phyloP scores from a whole-genome alignment of 2,888 invertebrate genomes.

The Synergus itoensis region DNA sequence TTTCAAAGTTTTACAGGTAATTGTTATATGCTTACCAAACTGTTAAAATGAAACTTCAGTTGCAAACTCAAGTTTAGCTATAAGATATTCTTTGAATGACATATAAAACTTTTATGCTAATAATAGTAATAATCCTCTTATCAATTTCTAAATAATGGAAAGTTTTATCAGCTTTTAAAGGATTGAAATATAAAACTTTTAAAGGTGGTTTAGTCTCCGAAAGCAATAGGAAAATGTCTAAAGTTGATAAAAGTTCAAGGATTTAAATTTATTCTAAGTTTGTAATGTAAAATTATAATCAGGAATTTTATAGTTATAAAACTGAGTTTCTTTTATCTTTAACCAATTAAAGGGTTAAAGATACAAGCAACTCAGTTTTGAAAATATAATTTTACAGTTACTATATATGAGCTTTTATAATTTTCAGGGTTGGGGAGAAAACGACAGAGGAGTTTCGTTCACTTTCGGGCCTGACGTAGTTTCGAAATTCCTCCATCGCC shows the following conservation, averaged over 20 bases:
- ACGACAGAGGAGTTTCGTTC: conserved; percentile 98
- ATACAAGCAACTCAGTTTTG: no score
- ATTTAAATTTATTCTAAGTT: no score
- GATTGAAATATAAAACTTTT: not conserved
- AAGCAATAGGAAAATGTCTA: no score
- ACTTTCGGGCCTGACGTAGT: conserved; percentile 99
- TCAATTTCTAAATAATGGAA: not conserved
- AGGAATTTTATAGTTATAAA: no score
- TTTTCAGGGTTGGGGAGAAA: conserved; percentile 93
- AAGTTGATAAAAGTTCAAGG: no score
- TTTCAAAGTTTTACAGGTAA: not conserved
- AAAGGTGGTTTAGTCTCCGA: no score
- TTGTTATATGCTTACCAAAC: not conserved
- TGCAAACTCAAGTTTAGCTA: not conserved
- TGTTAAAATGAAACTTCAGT: not conserved
- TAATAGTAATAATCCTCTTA: not conserved
- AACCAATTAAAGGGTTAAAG: no score
- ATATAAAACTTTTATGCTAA: not conserved
- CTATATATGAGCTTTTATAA: not conserved
- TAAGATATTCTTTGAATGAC: not conserved
- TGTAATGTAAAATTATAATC: no score
- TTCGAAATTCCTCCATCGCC: conserved; percentile 96
- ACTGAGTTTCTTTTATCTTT: no score
- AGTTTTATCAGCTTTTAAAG: not conserved
- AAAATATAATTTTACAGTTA: not conserved